Evolutionary conservation across 2,113 vertebrate genomes (phyloP), one percentile per base, ranked within the genome.

Genomic region (Tapirus terrestris): DNA sequence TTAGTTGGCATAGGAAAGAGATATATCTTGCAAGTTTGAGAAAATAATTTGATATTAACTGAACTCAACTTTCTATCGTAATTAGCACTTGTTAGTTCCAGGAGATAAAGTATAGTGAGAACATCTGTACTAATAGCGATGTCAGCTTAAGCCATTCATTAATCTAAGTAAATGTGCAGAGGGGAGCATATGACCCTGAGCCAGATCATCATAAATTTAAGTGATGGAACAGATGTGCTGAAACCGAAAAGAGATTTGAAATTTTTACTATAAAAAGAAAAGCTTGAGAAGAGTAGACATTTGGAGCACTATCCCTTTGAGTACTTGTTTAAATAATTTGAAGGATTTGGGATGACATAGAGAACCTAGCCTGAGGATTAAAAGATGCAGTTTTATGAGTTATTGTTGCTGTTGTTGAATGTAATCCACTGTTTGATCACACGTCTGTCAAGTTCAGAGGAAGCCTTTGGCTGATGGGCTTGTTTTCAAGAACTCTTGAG

Each of bases 261-360:
- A 89, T 73, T 82, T 90, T 93, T 91, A 61, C 39, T 29, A 14
- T 76, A 83, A 58, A 65, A 72, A 31, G 73, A 61, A 51, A 61
- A 29, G 9, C 79, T 86, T 76, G 72, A 77, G 61, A 97, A 96
- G 36, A 97, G 72, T 81, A 92, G 80, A 89, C 29, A 80, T 83
- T 97, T 97, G 65, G 76, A 70, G 68, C 39, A 92, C 88, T 72
- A 25, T 80, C 53, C 48, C 84, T 91, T 53, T 90, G 63, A 92
- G 23, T 27, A 48, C 90, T 97, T 97, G 39, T 97, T 97, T 94
- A 96, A 97, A 93, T 63, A 97, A 75, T 53, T 79, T 93, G 14
- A 67, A 95, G 93, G 56, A n/a, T 98, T 91, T 83, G 87, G 77
- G 77, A 88, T 91, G 70, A 81, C 85, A 51, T 83, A 67, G 89